Evolutionary conservation across 2,888 invertebrate species (phyloP).

Genomic region (Harmothoe impar): DNA sequence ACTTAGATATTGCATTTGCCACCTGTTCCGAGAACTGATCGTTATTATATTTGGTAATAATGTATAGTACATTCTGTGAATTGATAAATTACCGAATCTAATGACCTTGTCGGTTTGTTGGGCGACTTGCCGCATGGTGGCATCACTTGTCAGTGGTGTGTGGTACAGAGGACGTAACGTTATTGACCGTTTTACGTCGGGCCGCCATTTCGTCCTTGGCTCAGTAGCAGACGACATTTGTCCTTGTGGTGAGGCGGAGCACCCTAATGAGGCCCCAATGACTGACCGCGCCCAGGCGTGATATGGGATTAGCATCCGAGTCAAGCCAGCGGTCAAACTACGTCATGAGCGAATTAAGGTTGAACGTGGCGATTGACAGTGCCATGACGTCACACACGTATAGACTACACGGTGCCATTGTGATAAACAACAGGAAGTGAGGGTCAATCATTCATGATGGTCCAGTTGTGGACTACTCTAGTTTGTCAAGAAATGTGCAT

Average conservation of each 20-base stretch:
- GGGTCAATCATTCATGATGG: neutral
- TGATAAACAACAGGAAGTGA: neutral
- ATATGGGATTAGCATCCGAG: conserved; percentile 49
- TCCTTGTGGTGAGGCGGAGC: neutral
- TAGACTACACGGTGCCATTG: no score
- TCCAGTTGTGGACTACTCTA: no score
- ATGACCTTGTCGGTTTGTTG: no score
- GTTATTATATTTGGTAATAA: no score
- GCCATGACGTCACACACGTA: neutral
- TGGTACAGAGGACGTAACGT: no score
- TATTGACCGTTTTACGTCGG: neutral
- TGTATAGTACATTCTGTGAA: no score
- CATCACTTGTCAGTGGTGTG: no score
- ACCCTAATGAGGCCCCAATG: conserved; percentile 50
- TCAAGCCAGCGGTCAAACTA: conserved; percentile 43
- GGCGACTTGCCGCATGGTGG: no score
- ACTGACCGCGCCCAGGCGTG: conserved; percentile 17
- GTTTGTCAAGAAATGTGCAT: no score
- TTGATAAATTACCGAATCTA: no score
- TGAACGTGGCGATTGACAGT: neutral
- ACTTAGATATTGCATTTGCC: no score
- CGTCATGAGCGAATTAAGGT: neutral
- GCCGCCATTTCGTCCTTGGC: neutral
- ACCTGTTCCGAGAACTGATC: no score
- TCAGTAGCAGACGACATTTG: conserved; percentile 19